Evolutionary conservation across 2,888 invertebrate species (phyloP), one percentile per base, ranked within the genome.

Genomic region (Erebia epiphron): DNA sequence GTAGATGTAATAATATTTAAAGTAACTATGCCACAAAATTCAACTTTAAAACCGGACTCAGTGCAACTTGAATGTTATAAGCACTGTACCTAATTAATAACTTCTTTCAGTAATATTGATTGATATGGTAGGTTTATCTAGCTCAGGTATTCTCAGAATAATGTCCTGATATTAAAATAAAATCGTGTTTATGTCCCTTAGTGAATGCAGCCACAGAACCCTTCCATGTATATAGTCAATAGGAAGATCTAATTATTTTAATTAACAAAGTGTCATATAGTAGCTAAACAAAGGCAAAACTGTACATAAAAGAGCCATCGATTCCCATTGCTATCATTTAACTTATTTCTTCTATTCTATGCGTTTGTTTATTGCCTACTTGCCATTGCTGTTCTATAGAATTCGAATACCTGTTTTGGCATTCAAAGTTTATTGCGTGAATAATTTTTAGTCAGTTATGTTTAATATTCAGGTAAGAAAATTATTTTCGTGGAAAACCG

Each of bases 241-340:
- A 46, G 16, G 26, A 56, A 10, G 66, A 21, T 46, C 43, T 66
- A 66, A 66, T 66, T 43, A 56, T 18, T 66, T 43, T 21, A 57
- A 66, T 66, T 66, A 56, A 66, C 66, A 66, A 46, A 56, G 46
- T 66, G 46, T 21, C 66, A 13, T 56, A 18, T 57, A 66, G 18
- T 46, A 9, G 66, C 66, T 66, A 66, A 66, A 21, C 21, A 56
- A 18, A 52, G 54, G 52, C 41, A 41, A 56, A 56, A 2, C 64
- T 52, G 41, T 65, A 56, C 16, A 64, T 64, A 35, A 35, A 35
- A 41, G 0, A 41, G 52, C 2, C 41, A 11, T 58, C 11, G 14
- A 35, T 16, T 35, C 41, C 18, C 41, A 2, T 41, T 26, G 50
- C 41, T 13, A 54, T 41, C 41, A 16, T 52, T 26, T 0, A 14